Conservation (phyloP, 2,888 invertebrate genomes). For the Drosophila antonietae region DNA sequence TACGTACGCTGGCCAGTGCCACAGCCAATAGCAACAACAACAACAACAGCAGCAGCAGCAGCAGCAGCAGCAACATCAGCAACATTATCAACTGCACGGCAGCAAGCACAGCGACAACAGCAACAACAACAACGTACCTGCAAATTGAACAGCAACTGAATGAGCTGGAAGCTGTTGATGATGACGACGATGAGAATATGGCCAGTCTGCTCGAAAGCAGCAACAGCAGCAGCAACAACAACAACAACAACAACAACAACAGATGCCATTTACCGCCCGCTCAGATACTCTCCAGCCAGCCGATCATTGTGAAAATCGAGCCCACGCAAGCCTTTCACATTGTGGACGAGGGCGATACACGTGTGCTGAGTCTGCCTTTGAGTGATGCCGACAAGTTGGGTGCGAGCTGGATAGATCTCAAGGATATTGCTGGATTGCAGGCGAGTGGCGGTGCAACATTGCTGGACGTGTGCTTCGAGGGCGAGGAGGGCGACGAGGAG, state of each 20-base stretch:
- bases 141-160: constrained; percentile 73
- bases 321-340: constrained; percentile 83
- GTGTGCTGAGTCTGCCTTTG: constrained; percentile 82
- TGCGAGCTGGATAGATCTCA: constrained; percentile 84
- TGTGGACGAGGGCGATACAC: constrained; percentile 83
- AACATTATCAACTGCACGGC: not conserved
- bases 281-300: constrained; percentile 73
- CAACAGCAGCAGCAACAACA: constrained; percentile 6
- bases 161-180: constrained; percentile 63
- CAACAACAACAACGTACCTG: constrained; percentile 60
- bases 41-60: not conserved
- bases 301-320: constrained; percentile 84
- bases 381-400: constrained; percentile 83
- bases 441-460: constrained; percentile 69
- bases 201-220: constrained; percentile 48
- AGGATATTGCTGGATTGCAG: constrained; percentile 83
- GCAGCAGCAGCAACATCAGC: not conserved
- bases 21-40: constrained; percentile 16
- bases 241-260: constrained; percentile 19
- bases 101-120: not conserved
- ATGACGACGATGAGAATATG: constrained; percentile 62
- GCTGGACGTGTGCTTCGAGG: constrained; percentile 80
- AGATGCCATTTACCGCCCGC: constrained; percentile 33
- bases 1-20: constrained; percentile 43
- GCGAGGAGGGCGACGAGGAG: constrained; percentile 40